Percentiles rank a stretch among this genome's conserved stretches.
Evolutionary conservation across 2,888 invertebrate genomes (phyloP).

Genomic region (Physocephala rufipes): DNA sequence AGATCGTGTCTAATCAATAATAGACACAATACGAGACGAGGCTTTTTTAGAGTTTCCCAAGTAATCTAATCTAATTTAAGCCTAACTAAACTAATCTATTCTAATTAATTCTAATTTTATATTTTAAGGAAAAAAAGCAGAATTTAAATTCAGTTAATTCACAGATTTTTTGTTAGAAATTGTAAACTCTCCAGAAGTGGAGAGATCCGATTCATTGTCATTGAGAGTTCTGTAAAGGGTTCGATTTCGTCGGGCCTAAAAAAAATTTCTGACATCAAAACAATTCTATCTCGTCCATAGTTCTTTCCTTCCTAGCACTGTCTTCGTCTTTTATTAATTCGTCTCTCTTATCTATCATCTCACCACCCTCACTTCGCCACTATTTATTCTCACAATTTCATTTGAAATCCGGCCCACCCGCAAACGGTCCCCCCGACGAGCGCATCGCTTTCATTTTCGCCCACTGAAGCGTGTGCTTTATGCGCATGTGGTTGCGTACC

Average conservation of each 20-base stretch:
- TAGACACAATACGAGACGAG: constrained; percentile 40
- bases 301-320: background rate
- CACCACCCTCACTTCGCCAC: background rate
- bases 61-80: constrained; percentile 26
- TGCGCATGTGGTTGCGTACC: constrained; percentile 86
- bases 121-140: no score
- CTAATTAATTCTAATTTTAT: no score
- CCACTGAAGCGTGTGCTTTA: constrained; percentile 84
- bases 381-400: constrained; percentile 55
- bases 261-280: no score
- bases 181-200: no score
- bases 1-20: constrained; percentile 45
- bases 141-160: no score
- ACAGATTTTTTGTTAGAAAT: no score
- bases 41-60: constrained; percentile 29
- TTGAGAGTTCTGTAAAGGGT: no score
- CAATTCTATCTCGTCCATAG: background rate
- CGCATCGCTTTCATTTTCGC: constrained; percentile 80
- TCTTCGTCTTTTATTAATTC: background rate
- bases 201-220: no score
- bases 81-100: no score
- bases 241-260: no score
- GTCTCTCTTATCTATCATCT: background rate
- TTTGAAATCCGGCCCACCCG: constrained; percentile 65
- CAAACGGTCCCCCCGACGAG: constrained; percentile 66